Evolutionary conservation across 2,113 vertebrate species (phyloP).

Genomic region (Nesoenas mayeri): DNA sequence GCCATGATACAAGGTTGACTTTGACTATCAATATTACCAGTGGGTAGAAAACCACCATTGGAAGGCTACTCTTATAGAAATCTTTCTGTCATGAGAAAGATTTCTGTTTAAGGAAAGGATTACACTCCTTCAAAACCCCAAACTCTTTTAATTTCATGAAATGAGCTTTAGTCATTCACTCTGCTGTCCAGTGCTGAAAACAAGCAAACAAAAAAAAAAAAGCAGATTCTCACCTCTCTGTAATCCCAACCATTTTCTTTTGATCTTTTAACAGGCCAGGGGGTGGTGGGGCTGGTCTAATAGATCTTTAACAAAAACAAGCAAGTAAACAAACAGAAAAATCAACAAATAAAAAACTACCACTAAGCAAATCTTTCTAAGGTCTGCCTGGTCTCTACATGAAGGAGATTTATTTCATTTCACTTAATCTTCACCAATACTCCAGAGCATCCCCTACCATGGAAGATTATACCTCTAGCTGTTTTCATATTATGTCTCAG

Average conservation of each 20-base stretch:
- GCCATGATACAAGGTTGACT: background rate
- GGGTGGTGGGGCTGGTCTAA: background rate
- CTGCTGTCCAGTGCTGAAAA: slow-evolving; percentile 56
- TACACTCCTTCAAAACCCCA: background rate
- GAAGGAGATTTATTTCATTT: background rate
- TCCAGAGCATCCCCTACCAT: background rate
- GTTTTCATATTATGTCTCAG: background rate
- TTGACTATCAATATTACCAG: background rate
- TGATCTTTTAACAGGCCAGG: background rate
- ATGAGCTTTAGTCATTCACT: background rate
- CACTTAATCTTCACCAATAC: background rate
- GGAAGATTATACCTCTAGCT: background rate
- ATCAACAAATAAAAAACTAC: background rate
- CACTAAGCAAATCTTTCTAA: background rate
- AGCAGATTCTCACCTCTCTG: background rate
- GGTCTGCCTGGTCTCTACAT: background rate
- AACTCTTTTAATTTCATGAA: background rate
- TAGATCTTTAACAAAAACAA: background rate
- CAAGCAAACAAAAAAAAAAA: background rate
- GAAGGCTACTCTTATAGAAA: background rate
- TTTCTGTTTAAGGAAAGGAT: background rate
- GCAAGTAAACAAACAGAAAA: background rate
- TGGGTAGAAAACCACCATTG: background rate
- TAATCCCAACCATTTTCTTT: background rate
- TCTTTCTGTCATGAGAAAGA: background rate